Base-by-base conservation (phyloP, 2,113 vertebrate species). In the Martes martes region DNA sequence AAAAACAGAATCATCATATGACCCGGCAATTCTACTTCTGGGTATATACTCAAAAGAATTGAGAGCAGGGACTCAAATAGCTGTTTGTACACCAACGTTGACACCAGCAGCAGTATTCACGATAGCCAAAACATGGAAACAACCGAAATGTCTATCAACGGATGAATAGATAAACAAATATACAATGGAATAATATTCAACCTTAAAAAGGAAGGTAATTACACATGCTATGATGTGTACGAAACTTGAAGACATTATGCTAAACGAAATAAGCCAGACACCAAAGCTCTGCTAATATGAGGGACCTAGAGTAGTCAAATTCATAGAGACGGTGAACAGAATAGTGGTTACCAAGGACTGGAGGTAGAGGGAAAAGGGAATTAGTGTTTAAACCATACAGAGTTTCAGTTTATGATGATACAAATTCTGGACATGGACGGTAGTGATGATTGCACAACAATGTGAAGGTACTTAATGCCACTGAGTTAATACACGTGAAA, bases 341-440 rank as follows among this genome's bases (percentile, higher is more conserved):
- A 73, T 15, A 26, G 45, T 21, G 9, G 76, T 47, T 28, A 47
- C 39, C 15, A 28, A 45, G 47, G 23, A 7, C 55, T 31, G 16
- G 7, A 14, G 36, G 13, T 16, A 4, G 33, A 6, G 23, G 3
- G 7, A 61, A 21, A 0, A 4, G 18, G 63, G 6, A 74, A 11
- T 73, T 6, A 13, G 4, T 50, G 21, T 45, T 82, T 87, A 59
- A 24, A 21, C 3, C 2, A 11, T 55, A 76, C 23, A n/a, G 57
- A 80, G n/a, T 45, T 94, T 59, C 36, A 45, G 4, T 88, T 45
- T 73, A 33, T 50, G 23, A 67, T 31, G 57, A 50, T 45, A 91
- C 78, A 87, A 45, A 7, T 93, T 76, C 50, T 52, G 7, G 67
- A 83, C 52, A n/a, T 23, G 26, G 36, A 42, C 16, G 1, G 11